Evolutionary conservation across 1,140 invertebrate genomes (phyloP), one percentile per base, ranked within the genome.

Genomic region (Doryteuthis pealeii): DNA sequence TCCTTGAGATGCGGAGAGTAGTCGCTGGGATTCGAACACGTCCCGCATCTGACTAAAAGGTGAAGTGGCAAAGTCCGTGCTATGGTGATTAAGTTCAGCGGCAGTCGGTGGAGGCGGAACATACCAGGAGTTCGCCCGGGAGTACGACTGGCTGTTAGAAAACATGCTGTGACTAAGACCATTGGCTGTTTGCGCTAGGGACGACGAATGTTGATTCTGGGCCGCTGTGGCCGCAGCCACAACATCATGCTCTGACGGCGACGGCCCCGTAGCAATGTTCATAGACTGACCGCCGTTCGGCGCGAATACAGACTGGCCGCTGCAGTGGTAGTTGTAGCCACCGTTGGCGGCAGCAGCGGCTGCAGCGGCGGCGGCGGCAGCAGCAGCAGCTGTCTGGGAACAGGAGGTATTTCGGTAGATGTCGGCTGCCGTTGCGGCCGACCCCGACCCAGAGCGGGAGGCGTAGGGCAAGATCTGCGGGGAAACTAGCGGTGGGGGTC

Each of bases 21-120:
- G 77, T 71, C 82, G 78, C 72, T 84, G 83, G 43, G 80, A 82
- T 45, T 86, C 84, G 69, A 84, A 82, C 77, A 86, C 82, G 71
- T 81, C 81, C 70, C 83, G 75, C 43, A 82, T 76, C 28, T 79
- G 77, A 32, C 79, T 74, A 72, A 80, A 82, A 4, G 78, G 78
- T 2, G 80, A 78, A 1, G 80, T 74, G 3, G 81, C 70, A 45
- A 83, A 82, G 6, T 82, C 76, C 14, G 77, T 73, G 70, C 80
- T 54, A 22, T 76, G 79, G 40, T 80, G 81, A 72, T 79, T 81
- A 31, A 85, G 74, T 28, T 85, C 82, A 5, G 80, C n/a, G 2
- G 81, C 54, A 5, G 35, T 40, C 3, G 35, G 35, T 28, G 54
- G 54, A 3, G 83, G 79, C 28, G 82, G 72, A 78, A 86, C 82